Evolutionary conservation across 2,888 invertebrate species (phyloP), one percentile per base, ranked within the genome.

Genomic region (Tetranychus piercei): DNA sequence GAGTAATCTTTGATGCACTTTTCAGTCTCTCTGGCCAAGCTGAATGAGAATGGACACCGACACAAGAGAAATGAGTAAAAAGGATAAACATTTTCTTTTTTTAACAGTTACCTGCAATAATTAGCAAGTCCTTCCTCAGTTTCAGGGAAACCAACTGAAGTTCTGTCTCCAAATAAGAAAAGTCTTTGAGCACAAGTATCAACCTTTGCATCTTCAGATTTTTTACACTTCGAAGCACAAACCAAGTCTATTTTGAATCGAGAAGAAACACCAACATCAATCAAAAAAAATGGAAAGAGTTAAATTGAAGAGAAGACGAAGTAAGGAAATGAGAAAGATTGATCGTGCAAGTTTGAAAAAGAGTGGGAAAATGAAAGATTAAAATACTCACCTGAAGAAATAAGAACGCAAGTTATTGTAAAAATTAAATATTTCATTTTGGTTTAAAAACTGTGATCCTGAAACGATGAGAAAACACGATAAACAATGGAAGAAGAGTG

Each of bases 1-100:
- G 69, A 69, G n/a, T 23, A 69, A 23, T 69, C 69, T n/a, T 69
- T 69, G 9, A 69, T 69, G n/a, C 69, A 69, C n/a, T 69, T 69
- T n/a, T 23, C 69, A 11, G 69, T 23, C 3, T 69, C 69, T 23
- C n/a, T 69, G 22, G 69, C 69, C 1, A 23, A 6, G 3, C 69
- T 69, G n/a, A 34, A 34, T 34, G 69, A 23, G 69, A 23, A 23
- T 20, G 9, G 69, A 65, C 34, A 34, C 34, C 34, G 34, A 34
- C 0, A 34, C 5, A 34, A 34, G 9, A 55, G 55, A 55, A 55
- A 15, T 55, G 1, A 15, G 15, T 55, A 15, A 15, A 55, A 15
- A 15, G 2, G 55, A 15, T 55, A 9, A 3, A 55, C 15, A 55
- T 55, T 55, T 55, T 6, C 9, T 55, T 15, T 55, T 15, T 15